Evolutionary conservation across 2,888 invertebrate species (phyloP), one percentile per base, ranked within the genome.

Genomic region (Melinopterus prodromus): DNA sequence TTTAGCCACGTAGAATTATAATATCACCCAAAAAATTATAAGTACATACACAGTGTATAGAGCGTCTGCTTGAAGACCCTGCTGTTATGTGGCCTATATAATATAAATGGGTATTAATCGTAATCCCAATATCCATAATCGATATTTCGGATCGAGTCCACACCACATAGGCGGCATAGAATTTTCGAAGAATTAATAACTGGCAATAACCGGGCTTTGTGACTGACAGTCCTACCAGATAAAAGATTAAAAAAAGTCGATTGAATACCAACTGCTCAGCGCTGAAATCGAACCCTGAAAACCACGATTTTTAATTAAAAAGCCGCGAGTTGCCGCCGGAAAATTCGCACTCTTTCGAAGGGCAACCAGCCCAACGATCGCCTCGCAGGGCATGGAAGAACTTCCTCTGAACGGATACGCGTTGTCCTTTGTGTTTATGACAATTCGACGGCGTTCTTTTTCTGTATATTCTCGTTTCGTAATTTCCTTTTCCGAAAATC

Each of bases 211-310:
- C 2, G 53, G 12, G 12, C 12, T 53, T 53, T 7, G 53, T 53
- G 53, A 53, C 53, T 7, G 12, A 53, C 53, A 53, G 53, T 12
- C 53, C 53, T 53, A 6, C 53, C 9, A 53, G 53, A 53, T 53
- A 53, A 53, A 53, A 53, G 53, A 53, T 53, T 53, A 53, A 53
- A 53, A n/a, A 53, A 53, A 53, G 53, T 53, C 53, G 53, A 53
- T 53, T 12, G 53, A 9, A 53, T 53, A 12, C 53, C 53, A 53
- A 53, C 53, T 53, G 53, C 12, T 53, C 53, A 6, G 9, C 26
- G 26, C 53, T 12, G 53, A 53, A 53, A 53, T 53, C 53, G 5
- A 53, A 53, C 53, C 53, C 7, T 7, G 53, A 53, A 53, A 53
- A 53, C 53, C 53, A 53, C 3, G 53, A 53, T 12, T 53, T 53